Percentiles rank a stretch among this genome's conserved stretches.
Evolutionary conservation across 2,888 invertebrate genomes (phyloP).

Genomic region (Coelinius sp.): DNA sequence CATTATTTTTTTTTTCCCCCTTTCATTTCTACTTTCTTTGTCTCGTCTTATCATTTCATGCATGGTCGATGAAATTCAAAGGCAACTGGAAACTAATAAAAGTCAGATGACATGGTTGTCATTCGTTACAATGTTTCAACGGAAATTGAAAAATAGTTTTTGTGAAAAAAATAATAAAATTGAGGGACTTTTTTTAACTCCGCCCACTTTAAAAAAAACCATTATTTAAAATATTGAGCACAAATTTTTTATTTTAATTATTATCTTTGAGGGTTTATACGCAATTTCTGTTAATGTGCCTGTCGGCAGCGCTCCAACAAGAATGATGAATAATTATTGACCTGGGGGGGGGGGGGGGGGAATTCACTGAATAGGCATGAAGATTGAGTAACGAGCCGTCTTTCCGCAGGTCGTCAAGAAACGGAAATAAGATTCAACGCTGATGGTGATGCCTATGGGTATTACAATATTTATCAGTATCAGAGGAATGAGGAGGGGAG

Average conservation of each 20-base stretch:
- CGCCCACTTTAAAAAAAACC: background rate
- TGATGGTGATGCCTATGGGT: conserved; percentile 79
- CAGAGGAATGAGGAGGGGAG: conserved; percentile 72
- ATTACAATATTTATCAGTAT: conserved; percentile 81
- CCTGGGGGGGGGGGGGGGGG: background rate
- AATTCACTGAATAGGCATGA: background rate
- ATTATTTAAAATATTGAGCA: background rate
- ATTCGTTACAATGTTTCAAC: conserved; percentile 17
- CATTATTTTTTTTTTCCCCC: background rate
- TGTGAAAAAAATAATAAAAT: too few relatives aligned
- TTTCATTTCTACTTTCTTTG: background rate
- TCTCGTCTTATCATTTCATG: background rate
- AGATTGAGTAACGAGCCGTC: conserved; percentile 22
- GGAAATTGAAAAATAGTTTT: background rate
- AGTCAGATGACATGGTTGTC: conserved; percentile 5
- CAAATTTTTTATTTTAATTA: background rate
- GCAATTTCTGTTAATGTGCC: background rate
- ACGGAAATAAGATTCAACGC: conserved; percentile 75
- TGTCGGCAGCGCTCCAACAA: conserved; percentile 18
- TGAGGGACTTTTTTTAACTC: too few relatives aligned
- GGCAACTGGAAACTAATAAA: conserved; percentile 3
- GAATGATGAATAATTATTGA: background rate
- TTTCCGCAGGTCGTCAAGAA: conserved; percentile 70
- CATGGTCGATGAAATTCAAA: background rate
- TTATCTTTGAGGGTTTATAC: background rate